phyloP scores from a whole-genome alignment of 2,113 vertebrate genomes.

The Cryptomyrus ogoouensis region DNA sequence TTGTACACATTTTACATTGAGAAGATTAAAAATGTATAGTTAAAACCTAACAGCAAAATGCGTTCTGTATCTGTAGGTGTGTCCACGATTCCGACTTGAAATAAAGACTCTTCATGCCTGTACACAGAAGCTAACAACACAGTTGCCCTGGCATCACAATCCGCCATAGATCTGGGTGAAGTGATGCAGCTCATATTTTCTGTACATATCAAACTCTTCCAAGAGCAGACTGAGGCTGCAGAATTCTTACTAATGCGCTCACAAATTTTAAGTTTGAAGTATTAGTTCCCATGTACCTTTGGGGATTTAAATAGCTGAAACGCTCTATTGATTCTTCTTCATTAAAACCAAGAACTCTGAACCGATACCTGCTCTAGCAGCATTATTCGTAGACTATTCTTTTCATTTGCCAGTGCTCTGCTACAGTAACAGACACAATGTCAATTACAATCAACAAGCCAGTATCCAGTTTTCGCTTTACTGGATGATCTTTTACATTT shows the following conservation, averaged over 20 bases:
- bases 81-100: not conserved
- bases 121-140: not conserved
- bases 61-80: not conserved
- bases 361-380: conserved; percentile 44
- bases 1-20: not conserved
- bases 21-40: not conserved
- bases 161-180: not conserved
- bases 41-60: not conserved
- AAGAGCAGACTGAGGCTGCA: conserved; percentile 22
- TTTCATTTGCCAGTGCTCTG: conserved; percentile 33
- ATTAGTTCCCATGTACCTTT: conserved; percentile 32
- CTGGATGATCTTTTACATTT: not conserved
- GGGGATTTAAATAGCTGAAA: conserved; percentile 39
- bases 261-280: conserved; percentile 40
- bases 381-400: conserved; percentile 41
- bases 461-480: not conserved
- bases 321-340: conserved; percentile 43
- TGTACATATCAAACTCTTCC: conserved; percentile 17
- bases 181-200: not conserved
- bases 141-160: not conserved
- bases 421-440: conserved; percentile 21
- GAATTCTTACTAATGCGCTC: conserved; percentile 34
- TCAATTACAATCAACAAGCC: not conserved
- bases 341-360: conserved; percentile 42
- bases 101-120: not conserved